These are phyloP conservation scores for Apamea epomidion DNA, from an alignment of 2,888 invertebrate genomes.

Conservation along the genomic window DNA sequence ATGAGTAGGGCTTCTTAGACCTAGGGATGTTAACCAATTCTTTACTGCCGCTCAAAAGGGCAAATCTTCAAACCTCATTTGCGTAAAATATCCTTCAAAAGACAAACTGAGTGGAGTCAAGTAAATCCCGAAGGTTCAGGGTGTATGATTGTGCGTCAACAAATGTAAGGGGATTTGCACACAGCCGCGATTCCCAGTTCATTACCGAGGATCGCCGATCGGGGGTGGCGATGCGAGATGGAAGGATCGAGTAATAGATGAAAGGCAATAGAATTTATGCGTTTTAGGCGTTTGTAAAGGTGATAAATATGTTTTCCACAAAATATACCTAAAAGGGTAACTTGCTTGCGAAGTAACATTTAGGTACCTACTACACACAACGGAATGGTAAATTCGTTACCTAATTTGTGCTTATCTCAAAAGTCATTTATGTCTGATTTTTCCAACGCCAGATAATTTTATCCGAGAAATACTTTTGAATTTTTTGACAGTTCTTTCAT, in stretches of 20 bases:
- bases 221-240: slow-evolving; percentile 14
- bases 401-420: too few relatives aligned
- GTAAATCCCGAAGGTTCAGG: slow-evolving; percentile 40
- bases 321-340: too few relatives aligned
- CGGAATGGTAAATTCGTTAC: too few relatives aligned
- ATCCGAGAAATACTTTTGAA: too few relatives aligned
- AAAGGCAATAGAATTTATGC: not conserved
- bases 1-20: not conserved
- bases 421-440: too few relatives aligned
- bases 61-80: not conserved
- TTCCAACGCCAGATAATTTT: too few relatives aligned
- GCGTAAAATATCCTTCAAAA: slow-evolving; percentile 14
- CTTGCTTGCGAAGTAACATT: too few relatives aligned
- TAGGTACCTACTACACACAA: too few relatives aligned
- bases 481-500: too few relatives aligned
- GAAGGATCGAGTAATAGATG: slow-evolving; percentile 33
- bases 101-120: slow-evolving; percentile 3
- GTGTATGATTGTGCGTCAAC: slow-evolving; percentile 72
- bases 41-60: too few relatives aligned
- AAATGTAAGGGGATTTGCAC: slow-evolving; percentile 74
- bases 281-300: not conserved
- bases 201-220: slow-evolving; percentile 63
- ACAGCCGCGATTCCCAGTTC: slow-evolving; percentile 71
- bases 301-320: too few relatives aligned
- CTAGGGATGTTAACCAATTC: too few relatives aligned